Evolutionary conservation across 1,140 invertebrate species (phyloP).

Genomic region (Aricia agestis): DNA sequence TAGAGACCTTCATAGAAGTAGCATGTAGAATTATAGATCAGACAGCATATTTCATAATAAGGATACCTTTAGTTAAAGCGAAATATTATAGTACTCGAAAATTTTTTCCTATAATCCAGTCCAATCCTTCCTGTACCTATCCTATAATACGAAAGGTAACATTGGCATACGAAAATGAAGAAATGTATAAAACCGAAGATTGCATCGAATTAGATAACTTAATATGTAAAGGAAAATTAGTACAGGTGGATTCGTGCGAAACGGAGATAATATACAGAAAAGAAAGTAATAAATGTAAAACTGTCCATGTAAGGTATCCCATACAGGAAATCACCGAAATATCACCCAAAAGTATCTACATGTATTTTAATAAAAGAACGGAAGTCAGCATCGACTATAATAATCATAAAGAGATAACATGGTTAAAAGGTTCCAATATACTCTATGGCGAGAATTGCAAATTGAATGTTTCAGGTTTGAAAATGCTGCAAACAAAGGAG

Average conservation of each 20-base stretch:
- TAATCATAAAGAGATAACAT: neutral
- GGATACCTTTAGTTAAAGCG: conserved; percentile 20
- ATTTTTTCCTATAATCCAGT: conserved; percentile 30
- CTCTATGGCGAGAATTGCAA: conserved; percentile 19
- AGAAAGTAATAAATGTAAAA: conserved; percentile 23
- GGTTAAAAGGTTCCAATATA: conserved; percentile 17
- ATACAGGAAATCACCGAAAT: conserved; percentile 22
- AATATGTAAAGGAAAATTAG: conserved; percentile 24
- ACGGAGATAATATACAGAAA: conserved; percentile 26
- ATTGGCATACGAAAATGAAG: conserved; percentile 24
- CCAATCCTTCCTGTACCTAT: conserved; percentile 28
- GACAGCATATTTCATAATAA: conserved; percentile 20
- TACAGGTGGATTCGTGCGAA: conserved; percentile 22
- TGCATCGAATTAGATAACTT: conserved; percentile 19
- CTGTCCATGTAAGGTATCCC: conserved; percentile 26
- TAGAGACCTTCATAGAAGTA: conserved; percentile 23
- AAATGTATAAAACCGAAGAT: conserved; percentile 27
- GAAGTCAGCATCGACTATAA: too few species aligned
- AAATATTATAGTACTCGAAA: conserved; percentile 22
- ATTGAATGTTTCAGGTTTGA: conserved; percentile 15
- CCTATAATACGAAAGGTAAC: conserved; percentile 29
- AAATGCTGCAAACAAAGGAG: conserved; percentile 11
- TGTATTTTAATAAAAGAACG: conserved; percentile 18
- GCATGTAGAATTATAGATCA: conserved; percentile 22
- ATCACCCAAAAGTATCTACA: conserved; percentile 24